phyloP scores from a whole-genome alignment of 2,888 invertebrate genomes.

The Bombylius discolor region DNA sequence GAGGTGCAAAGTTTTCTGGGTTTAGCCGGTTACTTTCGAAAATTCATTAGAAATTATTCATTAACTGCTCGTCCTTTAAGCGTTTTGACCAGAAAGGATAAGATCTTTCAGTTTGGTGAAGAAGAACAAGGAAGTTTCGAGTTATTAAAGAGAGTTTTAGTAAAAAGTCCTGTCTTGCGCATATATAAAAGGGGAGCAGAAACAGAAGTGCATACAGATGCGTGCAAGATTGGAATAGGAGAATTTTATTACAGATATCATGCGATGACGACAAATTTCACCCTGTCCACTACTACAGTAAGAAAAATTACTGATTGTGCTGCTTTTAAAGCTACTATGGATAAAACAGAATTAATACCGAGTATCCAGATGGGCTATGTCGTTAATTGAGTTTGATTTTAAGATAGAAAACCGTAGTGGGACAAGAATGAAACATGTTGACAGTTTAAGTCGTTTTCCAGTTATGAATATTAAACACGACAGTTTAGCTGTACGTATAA shows the following conservation, averaged over 20 bases:
- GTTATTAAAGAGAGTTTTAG: conserved; percentile 10
- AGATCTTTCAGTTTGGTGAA: conserved; percentile 9
- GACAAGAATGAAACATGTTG: background rate
- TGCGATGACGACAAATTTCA: conserved; percentile 4
- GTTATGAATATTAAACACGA: background rate
- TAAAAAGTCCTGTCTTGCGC: conserved; percentile 10
- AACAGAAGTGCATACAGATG: conserved; percentile 17
- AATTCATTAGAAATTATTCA: background rate
- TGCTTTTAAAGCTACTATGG: background rate
- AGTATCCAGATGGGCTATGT: background rate
- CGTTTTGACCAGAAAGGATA: background rate
- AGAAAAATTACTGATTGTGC: background rate
- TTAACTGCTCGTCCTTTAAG: conserved; percentile 17
- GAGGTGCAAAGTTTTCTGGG: conserved; percentile 21
- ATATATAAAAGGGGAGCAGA: conserved; percentile 11
- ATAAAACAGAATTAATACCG: background rate
- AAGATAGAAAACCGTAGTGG: background rate
- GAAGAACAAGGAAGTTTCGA: conserved; percentile 9
- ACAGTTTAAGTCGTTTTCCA: background rate
- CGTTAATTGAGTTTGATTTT: background rate
- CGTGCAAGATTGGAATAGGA: conserved; percentile 14
- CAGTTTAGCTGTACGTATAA: background rate
- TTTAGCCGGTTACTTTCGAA: background rate
- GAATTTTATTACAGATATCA: conserved; percentile 14
- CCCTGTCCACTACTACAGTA: background rate